phyloP scores from a whole-genome alignment of 2,113 vertebrate species.

The Pelmatolapia mariae region DNA sequence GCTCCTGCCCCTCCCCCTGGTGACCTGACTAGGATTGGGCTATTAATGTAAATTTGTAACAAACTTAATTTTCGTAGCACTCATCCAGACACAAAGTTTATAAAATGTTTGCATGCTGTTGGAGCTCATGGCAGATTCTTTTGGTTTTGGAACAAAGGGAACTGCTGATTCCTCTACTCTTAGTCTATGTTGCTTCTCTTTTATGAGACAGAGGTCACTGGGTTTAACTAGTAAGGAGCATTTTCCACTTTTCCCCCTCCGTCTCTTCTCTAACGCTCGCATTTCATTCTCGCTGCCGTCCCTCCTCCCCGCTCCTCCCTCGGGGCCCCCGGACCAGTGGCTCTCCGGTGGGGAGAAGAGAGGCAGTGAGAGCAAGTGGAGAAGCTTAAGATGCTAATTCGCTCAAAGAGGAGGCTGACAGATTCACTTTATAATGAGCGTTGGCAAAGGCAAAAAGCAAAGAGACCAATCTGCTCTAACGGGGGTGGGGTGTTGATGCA shows the following conservation, averaged over 20 bases:
- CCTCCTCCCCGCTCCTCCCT: neutral
- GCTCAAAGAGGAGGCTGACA: slow-evolving; percentile 51
- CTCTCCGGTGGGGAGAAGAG: slow-evolving; percentile 7
- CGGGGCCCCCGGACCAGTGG: neutral
- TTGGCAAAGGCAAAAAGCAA: neutral
- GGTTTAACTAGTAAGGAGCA: slow-evolving; percentile 41
- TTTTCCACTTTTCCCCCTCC: neutral
- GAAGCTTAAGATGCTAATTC: slow-evolving; percentile 56
- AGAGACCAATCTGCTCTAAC: neutral
- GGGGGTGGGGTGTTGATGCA: neutral
- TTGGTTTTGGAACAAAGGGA: neutral
- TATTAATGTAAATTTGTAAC: slow-evolving; percentile 30
- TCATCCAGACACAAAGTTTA: slow-evolving; percentile 11
- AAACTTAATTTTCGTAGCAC: slow-evolving; percentile 15
- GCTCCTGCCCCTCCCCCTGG: neutral
- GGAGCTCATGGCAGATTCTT: slow-evolving; percentile 29
- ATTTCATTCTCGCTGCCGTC: neutral
- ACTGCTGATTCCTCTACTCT: neutral
- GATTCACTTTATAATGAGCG: slow-evolving; percentile 47
- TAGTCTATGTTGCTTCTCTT: neutral
- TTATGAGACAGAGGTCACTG: slow-evolving; percentile 27
- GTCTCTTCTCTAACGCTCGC: slow-evolving; percentile 13
- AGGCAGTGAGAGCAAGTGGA: neutral
- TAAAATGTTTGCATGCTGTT: neutral
- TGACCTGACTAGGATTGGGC: slow-evolving; percentile 23